Base-by-base conservation (phyloP, 2,113 vertebrate species). In the Chitala chitala region DNA sequence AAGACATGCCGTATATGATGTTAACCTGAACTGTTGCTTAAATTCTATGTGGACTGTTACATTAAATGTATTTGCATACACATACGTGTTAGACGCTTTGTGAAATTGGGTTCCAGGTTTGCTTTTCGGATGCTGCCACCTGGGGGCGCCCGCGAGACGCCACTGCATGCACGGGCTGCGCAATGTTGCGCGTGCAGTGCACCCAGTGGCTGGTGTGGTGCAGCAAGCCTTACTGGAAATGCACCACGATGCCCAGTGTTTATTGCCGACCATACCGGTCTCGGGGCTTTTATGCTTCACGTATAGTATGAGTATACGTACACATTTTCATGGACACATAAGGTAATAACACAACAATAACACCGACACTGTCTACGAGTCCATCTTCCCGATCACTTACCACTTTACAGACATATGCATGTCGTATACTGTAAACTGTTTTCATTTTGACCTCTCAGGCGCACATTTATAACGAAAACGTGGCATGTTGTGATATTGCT, bases 171-270 rank as follows among this genome's bases (percentile, higher is more conserved):
- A n/a, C n/a, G 58, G 74, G 74, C 58, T 53, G 77, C 74, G 69
- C 72, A 76, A 77, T 80, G 78, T 77, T 81, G 85, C 78, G 74
- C 69, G 73, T 80, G 76, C 61, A 72, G 76, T 81, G 79, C 75
- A 66, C 71, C 31, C 68, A 79, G 74, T 38, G 42, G 53, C 5
- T 20, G 66, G 55, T 29, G 36, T 22, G 75, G 79, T 81, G 78
- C 77, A 79, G 74, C 59, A 51, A 71, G 68, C 61, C 38, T 77
- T 65, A 12, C 75, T 48, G 59, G 58, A 72, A 72, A 61, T 82
- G 78, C 82, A 77, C 74, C 74, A 63, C 75, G 73, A 75, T 75
- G 61, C 59, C 72, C 63, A 44, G 69, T 76, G 69, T 70, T 70
- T 70, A 75, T 69, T 50, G 69, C 76, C 73, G 77, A 78, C 72